Percentiles rank a stretch among this genome's conserved stretches.
Evolutionary conservation across 2,113 vertebrate species (phyloP).

Genomic region (Cromileptes altivelis): DNA sequence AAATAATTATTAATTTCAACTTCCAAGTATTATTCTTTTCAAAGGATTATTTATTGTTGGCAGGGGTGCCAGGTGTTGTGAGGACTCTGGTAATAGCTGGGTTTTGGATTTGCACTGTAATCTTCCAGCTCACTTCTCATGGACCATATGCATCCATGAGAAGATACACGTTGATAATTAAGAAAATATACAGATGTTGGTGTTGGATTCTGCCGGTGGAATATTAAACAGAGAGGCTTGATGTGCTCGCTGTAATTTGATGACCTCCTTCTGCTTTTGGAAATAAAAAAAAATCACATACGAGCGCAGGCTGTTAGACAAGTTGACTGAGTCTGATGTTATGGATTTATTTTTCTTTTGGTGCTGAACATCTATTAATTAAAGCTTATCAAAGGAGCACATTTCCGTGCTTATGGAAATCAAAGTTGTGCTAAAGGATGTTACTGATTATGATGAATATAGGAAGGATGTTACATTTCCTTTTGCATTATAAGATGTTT

Average conservation of each 20-base stretch:
- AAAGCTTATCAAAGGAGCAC: conserved; percentile 56
- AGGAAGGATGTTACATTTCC: conserved; percentile 14
- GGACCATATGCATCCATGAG: conserved; percentile 48
- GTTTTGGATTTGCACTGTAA: conserved; percentile 28
- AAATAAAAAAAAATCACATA: conserved; percentile 28
- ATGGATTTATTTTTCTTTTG: conserved; percentile 38
- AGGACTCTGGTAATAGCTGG: conserved; percentile 19
- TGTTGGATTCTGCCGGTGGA: conserved; percentile 44
- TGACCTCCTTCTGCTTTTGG: conserved; percentile 35
- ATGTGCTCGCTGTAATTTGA: conserved; percentile 52
- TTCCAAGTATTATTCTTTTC: conserved; percentile 24
- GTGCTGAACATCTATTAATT: conserved; percentile 45
- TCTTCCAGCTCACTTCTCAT: conserved; percentile 17
- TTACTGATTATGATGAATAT: conserved; percentile 25
- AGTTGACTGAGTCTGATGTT: conserved; percentile 41
- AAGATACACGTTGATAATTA: conserved; percentile 54
- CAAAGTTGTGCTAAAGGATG: conserved; percentile 38
- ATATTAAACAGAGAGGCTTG: conserved; percentile 48
- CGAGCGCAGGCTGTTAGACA: conserved; percentile 37
- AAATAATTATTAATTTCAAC: conserved; percentile 25
- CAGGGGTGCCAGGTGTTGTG: conserved; percentile 46
- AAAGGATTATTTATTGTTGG: neutral
- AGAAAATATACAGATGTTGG: conserved; percentile 65
- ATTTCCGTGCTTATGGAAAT: conserved; percentile 31
- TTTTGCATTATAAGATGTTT: conserved; percentile 22